Evolutionary conservation across 2,113 vertebrate species (phyloP).

Genomic region (Neotragus moschatus): DNA sequence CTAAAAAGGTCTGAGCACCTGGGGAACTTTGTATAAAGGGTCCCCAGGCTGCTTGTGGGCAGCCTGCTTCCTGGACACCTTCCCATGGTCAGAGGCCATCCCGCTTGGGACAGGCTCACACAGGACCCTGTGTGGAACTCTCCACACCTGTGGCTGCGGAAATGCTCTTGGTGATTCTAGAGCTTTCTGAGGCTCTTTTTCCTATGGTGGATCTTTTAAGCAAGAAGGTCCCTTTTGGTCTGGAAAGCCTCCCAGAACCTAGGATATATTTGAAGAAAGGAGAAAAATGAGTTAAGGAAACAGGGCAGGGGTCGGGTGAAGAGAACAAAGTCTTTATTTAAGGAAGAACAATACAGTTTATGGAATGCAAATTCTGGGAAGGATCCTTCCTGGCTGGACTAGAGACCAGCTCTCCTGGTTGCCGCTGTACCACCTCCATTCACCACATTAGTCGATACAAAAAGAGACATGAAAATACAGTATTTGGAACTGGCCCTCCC

Average conservation of each 20-base stretch:
- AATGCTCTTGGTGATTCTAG: too few relatives aligned
- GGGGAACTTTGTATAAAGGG: neutral
- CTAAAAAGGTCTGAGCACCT: too few relatives aligned
- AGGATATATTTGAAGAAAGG: neutral
- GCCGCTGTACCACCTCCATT: fast-evolving
- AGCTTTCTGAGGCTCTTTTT: neutral
- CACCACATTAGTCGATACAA: fast-evolving
- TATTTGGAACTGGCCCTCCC: too few relatives aligned
- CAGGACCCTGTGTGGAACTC: fast-evolving
- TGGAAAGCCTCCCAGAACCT: neutral
- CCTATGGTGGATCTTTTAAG: neutral
- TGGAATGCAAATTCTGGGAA: neutral
- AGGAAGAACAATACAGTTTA: neutral
- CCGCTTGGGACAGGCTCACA: fast-evolving
- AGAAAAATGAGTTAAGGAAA: neutral
- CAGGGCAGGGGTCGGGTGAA: fast-evolving
- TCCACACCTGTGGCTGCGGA: fast-evolving
- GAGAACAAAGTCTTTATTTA: neutral
- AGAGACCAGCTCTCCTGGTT: neutral
- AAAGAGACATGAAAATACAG: neutral
- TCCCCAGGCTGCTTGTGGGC: fast-evolving
- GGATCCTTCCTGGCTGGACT: neutral
- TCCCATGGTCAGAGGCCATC: fast-evolving
- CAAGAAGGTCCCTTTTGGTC: neutral
- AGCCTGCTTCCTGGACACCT: too few relatives aligned